phyloP scores from a whole-genome alignment of 2,797 vertebrate species.

The Sphenopsis melanotis region DNA sequence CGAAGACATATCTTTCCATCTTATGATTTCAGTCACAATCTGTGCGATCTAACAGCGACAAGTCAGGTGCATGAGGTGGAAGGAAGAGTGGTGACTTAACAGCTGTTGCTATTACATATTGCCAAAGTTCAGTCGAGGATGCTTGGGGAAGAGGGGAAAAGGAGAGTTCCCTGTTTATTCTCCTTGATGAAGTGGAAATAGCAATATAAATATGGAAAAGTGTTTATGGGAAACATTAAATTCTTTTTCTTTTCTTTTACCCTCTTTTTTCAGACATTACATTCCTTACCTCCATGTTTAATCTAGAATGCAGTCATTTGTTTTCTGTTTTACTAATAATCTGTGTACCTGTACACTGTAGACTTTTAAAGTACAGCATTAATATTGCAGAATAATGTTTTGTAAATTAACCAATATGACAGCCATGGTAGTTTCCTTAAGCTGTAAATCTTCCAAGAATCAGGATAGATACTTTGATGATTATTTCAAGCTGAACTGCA shows the following conservation, averaged over 20 bases:
- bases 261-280: not conserved
- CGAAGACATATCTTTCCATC: not conserved
- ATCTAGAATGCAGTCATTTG: not conserved
- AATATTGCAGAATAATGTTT: not conserved
- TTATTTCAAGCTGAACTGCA: not conserved
- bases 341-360: not conserved
- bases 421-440: not conserved
- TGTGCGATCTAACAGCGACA: not conserved
- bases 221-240: not conserved
- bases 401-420: not conserved
- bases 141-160: rapidly evolving
- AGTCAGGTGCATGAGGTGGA: not conserved
- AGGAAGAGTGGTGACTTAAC: not conserved
- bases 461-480: not conserved
- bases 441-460: not conserved
- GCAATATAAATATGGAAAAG: not conserved
- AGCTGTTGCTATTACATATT: not conserved
- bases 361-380: not conserved
- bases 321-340: not conserved
- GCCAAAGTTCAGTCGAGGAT: not conserved
- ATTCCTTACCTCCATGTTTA: not conserved
- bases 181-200: not conserved
- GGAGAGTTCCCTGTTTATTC: not conserved
- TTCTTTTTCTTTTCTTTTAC: not conserved
- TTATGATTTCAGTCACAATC: not conserved